Evolutionary conservation across 2,888 invertebrate genomes (phyloP).

Genomic region (Petrolisthes manimaculis): DNA sequence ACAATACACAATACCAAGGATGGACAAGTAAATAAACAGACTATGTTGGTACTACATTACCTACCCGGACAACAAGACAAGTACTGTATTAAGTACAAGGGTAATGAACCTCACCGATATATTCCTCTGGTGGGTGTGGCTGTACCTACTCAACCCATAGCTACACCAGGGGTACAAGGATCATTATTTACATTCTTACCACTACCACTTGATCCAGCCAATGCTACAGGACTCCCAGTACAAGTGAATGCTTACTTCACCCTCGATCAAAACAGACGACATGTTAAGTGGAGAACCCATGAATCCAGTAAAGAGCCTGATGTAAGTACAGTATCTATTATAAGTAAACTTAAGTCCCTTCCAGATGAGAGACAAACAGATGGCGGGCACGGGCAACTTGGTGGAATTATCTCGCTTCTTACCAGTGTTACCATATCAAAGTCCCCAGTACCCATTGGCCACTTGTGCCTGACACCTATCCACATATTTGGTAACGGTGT

Average conservation of each 20-base stretch:
- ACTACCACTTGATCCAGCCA: conserved; percentile 17
- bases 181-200: conserved; percentile 37
- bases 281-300: conserved; percentile 42
- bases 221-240: conserved; percentile 28
- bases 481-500: too few species aligned
- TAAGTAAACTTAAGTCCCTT: too few species aligned
- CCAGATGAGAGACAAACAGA: too few species aligned
- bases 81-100: not conserved
- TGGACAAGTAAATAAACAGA: not conserved
- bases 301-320: conserved; percentile 31
- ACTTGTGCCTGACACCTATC: too few species aligned
- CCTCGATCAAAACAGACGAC: conserved; percentile 40
- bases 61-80: conserved; percentile 17
- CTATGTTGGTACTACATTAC: conserved; percentile 14
- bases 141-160: not conserved
- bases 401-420: too few species aligned
- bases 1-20: not conserved
- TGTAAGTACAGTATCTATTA: conserved; percentile 14
- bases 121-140: conserved; percentile 36
- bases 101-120: not conserved
- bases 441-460: too few species aligned
- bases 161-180: not conserved
- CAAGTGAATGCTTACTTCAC: conserved; percentile 33
- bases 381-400: too few species aligned
- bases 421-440: too few species aligned